Base-by-base conservation (phyloP, 2,888 invertebrate species). In the Polietes domitor region DNA sequence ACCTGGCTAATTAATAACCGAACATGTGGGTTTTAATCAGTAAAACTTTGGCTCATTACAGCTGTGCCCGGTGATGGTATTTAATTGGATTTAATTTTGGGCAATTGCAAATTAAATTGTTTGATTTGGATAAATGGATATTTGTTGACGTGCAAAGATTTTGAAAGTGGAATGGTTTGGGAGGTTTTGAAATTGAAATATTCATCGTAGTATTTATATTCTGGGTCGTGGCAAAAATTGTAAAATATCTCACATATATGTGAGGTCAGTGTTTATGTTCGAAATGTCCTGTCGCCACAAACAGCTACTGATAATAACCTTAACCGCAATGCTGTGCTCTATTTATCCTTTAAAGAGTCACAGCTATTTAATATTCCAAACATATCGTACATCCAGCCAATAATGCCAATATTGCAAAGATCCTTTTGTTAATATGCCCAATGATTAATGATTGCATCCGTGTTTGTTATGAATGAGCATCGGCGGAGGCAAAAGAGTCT, bases 401-500 rank as follows among this genome's bases (percentile, higher is more conserved):
- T 58, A 24, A 58, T 24, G 58, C 26, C 58, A 58, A 58, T 21
- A 24, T 19, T 26, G 9, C 26, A 1, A 26, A 41, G n/a, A 1
- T n/a, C 2, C 58, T 0, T 58, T 58, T 68, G 68, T 21, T 68
- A 68, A 68, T 68, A 12, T 68, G 15, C 24, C 0, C 5, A 43
- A 28, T 68, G 68, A 68, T 68, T 41, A 68, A 68, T 41, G 68
- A 43, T 24, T n/a, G 17, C 24, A 43, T 24, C 68, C 0, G 19
- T 9, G 15, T 26, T 58, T 12, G n/a, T n/a, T 55, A 21, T 55
- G 21, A 32, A 32, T 32, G 32, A 32, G 32, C 53, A 17, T 9
- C 53, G 5, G 24, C n/a, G n/a, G n/a, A n/a, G n/a, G n/a, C n/a
- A 68, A 68, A 68, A 68, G 12, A 43, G 68, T 68, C 68, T 41